phyloP scores from a whole-genome alignment of 2,113 vertebrate genomes.

The Misgurnus anguillicaudatus region DNA sequence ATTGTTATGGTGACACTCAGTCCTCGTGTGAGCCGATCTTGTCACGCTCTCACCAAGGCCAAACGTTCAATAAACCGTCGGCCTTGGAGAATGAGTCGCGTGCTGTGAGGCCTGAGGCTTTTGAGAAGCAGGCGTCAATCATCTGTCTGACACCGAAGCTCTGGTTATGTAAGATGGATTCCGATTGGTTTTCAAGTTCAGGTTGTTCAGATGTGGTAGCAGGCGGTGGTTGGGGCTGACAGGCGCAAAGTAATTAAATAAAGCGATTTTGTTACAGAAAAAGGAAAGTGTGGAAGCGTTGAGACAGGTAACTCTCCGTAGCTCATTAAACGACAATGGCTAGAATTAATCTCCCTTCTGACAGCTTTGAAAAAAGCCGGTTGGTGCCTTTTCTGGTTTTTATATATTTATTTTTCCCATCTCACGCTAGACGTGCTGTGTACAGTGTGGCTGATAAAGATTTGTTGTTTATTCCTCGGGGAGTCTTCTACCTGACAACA shows the following conservation, averaged over 20 bases:
- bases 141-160: neutral
- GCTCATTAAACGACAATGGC: constrained; percentile 71
- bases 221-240: constrained; percentile 33
- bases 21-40: constrained; percentile 29
- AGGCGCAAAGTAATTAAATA: constrained; percentile 67
- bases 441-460: neutral
- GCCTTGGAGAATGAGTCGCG: constrained; percentile 10
- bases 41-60: constrained; percentile 20
- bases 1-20: constrained; percentile 19
- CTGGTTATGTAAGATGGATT: neutral
- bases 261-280: constrained; percentile 61
- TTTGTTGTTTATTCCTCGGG: constrained; percentile 1
- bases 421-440: neutral
- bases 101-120: neutral
- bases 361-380: constrained; percentile 65
- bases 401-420: constrained; percentile 18
- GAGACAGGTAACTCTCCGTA: constrained; percentile 66
- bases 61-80: constrained; percentile 11
- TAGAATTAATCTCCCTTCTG: constrained; percentile 69
- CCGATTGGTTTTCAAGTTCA: constrained; percentile 28
- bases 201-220: constrained; percentile 26
- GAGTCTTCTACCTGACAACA: constrained; percentile 1
- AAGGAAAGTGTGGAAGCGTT: constrained; percentile 65
- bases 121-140: neutral
- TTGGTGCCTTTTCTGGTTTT: constrained; percentile 41